phyloP scores from a whole-genome alignment of 64 coral and sea anemone species.

The Montipora foliosa region DNA sequence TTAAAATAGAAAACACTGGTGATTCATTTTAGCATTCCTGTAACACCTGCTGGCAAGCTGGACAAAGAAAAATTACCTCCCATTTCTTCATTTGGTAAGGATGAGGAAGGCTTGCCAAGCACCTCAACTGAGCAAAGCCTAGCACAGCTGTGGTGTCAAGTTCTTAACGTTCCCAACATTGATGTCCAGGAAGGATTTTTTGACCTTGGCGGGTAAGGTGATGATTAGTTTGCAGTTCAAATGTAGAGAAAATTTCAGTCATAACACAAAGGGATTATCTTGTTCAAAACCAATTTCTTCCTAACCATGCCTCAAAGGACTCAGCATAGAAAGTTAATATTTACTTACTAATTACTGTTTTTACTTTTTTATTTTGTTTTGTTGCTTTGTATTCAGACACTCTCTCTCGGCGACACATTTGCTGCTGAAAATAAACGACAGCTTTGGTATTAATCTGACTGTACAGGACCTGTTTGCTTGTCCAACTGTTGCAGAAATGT shows the following conservation, averaged over 20 bases:
- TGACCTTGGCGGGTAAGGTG: constrained; percentile 88
- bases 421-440: constrained; percentile 72
- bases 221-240: background rate
- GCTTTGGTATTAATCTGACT: constrained; percentile 64
- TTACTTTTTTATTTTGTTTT: background rate
- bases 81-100: constrained; percentile 53
- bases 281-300: too few relatives aligned
- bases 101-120: constrained; percentile 78
- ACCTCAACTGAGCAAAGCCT: constrained; percentile 72
- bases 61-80: constrained; percentile 82
- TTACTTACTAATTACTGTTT: background rate
- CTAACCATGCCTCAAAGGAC: too few relatives aligned
- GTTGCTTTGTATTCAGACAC: constrained; percentile 58
- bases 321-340: too few relatives aligned
- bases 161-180: constrained; percentile 66
- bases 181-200: constrained; percentile 94
- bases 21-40: constrained; percentile 73
- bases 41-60: constrained; percentile 81
- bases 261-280: too few relatives aligned
- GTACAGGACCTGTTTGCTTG: constrained; percentile 89
- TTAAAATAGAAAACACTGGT: background rate
- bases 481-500: constrained; percentile 84
- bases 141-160: constrained; percentile 76
- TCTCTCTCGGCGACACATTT: constrained; percentile 84
- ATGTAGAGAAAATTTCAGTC: too few relatives aligned